phyloP scores from a whole-genome alignment of 1,140 invertebrate genomes.

The Sitodiplosis mosellana region DNA sequence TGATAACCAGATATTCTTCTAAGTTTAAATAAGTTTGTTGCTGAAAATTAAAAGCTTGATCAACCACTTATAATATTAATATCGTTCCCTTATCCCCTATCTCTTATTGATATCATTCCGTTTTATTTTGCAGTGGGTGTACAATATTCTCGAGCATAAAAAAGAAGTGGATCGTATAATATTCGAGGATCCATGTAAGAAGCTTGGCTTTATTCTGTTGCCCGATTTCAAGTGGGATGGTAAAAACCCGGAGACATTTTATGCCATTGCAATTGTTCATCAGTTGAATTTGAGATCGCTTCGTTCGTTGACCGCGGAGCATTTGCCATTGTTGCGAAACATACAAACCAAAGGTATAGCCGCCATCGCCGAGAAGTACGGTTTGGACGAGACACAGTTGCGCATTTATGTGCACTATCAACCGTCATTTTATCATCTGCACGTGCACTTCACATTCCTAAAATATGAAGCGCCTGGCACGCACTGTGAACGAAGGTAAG shows the following conservation, averaged over 20 bases:
- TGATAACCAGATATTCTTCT: not conserved
- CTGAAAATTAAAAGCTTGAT: too few species aligned
- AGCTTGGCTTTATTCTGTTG: slow-evolving; percentile 69
- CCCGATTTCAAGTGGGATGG: slow-evolving; percentile 93
- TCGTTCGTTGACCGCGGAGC: slow-evolving; percentile 54
- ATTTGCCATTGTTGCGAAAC: slow-evolving; percentile 71
- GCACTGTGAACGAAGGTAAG: slow-evolving; percentile 54
- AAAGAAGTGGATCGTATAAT: slow-evolving; percentile 75
- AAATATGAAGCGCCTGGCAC: slow-evolving; percentile 65
- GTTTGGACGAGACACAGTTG: slow-evolving; percentile 46
- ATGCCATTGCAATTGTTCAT: slow-evolving; percentile 65
- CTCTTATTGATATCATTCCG: too few species aligned
- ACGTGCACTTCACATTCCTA: slow-evolving; percentile 82
- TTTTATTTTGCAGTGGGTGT: slow-evolving; percentile 60
- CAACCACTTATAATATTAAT: not conserved
- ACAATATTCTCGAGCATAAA: slow-evolving; percentile 86
- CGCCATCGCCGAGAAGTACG: slow-evolving; percentile 64
- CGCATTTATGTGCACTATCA: slow-evolving; percentile 89
- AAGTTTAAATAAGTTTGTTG: not conserved
- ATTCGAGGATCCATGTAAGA: slow-evolving; percentile 59
- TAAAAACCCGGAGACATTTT: slow-evolving; percentile 50
- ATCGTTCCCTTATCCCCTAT: not conserved
- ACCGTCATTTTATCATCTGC: slow-evolving; percentile 91
- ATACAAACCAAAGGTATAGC: slow-evolving; percentile 53
- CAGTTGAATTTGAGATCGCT: slow-evolving; percentile 59